Base-by-base conservation (phyloP, 2,113 vertebrate genomes). In the Electrona antarctica region DNA sequence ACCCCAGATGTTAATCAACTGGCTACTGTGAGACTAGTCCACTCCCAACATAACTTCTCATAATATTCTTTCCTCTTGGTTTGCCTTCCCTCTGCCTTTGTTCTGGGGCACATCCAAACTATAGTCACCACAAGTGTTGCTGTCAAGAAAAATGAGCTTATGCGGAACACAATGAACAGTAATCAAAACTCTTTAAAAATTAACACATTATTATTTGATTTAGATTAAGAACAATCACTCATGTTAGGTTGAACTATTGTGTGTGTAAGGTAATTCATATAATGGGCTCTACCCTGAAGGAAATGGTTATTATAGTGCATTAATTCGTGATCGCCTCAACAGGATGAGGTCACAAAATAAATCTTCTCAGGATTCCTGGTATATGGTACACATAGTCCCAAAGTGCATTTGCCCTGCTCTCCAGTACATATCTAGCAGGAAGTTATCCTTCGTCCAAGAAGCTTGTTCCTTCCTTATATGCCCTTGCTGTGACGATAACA, bases 361-460 rank as follows among this genome's bases (percentile, higher is more conserved):
- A 13, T 58, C 10, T 51, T 11, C 61, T 47, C 13, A 9, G 13
- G 33, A 63, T 80, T 81, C 71, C 77, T 72, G 69, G 41, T 68
- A 61, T 60, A 78, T 59, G 47, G 50, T 72, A 58, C 55, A 80
- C 69, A 75, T 78, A 83, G 77, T 64, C 54, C 50, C 3, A 65
- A 54, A 2, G 8, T 29, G 65, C 52, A 13, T 29, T 77, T 5
- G 7, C 57, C 63, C 54, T 54, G 49, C 4, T 70, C 60, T 56
- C 52, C 77, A 59, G 66, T 76, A 83, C 59, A 73, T 69, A 64
- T 76, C 58, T 2, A 73, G 76, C 67, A 80, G 85, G 85, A 91
- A 83, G 77, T 72, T 77, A 65, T 69, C 78, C 82, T 81, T 83
- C 65, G 63, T 80, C 29, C 55, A 28, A 4, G 15, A 49, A 70